Evolutionary conservation across 2,113 vertebrate species (phyloP), one percentile per base, ranked within the genome.

Genomic region (Pterophyllum scalare): DNA sequence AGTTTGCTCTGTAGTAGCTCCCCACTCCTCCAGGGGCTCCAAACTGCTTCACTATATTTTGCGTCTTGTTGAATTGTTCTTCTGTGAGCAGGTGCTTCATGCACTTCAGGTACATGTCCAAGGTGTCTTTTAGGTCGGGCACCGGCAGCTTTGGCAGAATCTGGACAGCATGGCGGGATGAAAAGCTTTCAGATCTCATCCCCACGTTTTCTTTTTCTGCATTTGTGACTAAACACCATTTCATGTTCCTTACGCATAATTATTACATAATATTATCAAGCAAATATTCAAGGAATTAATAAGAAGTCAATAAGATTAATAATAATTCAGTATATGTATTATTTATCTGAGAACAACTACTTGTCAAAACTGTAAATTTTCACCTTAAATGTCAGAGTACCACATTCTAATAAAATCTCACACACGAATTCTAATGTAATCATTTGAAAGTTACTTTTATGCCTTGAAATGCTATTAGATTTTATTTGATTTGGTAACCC

Each of bases 1-100:
- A 99, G 96, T 80, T 97, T 97, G 83, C 95, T 87, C 89, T 99
- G 98, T 72, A 99, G 94, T 19, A 91, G 84, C 92, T 99, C 97
- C 7, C 98, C 0, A 95, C 67, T 33, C 97, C 97, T 59, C 96
- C 98, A 5, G 97, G 90, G 72, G 93, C 93, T 84, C 96, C 96
- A 94, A 99, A 99, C 82, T 62, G 90, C 80, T 96, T 94, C 87
- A 98, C 97, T 0, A 95, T 90, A 19, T 31, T 88, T 87, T 97
- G 95, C 65, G 96, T 98, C 88, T 92, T 96, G 83, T 56, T 92
- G 89, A 97, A 99, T 58, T 98, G 97, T 33, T 97, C 97, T 61
- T 97, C 96, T 5, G 97, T 91, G 33, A 99, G 96, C 88, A 99
- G 91, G 85, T 98, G 98, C 85, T 93, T 96, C 96, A 97, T 92